Conservation (phyloP, 2,113 vertebrate species). For the Zingel zingel region DNA sequence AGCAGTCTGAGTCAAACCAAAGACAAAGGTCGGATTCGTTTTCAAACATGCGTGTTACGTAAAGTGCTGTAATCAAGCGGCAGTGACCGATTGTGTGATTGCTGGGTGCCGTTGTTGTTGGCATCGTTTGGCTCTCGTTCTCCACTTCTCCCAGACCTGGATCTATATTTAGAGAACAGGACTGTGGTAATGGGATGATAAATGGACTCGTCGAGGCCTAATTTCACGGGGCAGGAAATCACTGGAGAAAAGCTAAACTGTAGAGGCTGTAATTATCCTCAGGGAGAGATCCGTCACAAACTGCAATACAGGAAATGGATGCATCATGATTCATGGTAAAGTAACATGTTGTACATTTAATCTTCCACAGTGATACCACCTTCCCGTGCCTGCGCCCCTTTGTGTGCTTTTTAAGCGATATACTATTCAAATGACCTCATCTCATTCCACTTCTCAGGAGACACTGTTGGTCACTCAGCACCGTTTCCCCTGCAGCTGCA, state of each 20-base stretch:
- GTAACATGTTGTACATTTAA: conserved; percentile 59
- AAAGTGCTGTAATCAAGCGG: conserved; percentile 68
- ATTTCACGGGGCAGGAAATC: conserved; percentile 83
- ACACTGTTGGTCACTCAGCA: conserved; percentile 36
- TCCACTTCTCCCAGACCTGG: conserved; percentile 59
- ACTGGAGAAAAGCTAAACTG: conserved; percentile 78
- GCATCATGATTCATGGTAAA: conserved; percentile 68
- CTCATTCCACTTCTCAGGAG: conserved; percentile 36
- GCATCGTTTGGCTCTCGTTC: conserved; percentile 37
- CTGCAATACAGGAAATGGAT: conserved; percentile 72
- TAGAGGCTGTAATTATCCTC: conserved; percentile 79
- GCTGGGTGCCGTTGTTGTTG: conserved; percentile 68
- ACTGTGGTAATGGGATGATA: conserved; percentile 80
- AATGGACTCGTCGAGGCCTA: conserved; percentile 77
- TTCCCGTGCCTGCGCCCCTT: conserved; percentile 32
- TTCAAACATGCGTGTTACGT: conserved; percentile 57
- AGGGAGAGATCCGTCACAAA: conserved; percentile 79
- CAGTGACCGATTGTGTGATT: conserved; percentile 63
- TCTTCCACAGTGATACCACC: conserved; percentile 47
- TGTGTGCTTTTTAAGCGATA: conserved; percentile 14
- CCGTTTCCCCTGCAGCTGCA: conserved; percentile 50
- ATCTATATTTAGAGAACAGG: conserved; percentile 78
- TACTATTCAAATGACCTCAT: conserved; percentile 57
- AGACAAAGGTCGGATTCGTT: conserved; percentile 46
- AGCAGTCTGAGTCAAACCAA: not conserved